Conservation (phyloP, 2,797 vertebrate species). For the Bufotes viridis region DNA sequence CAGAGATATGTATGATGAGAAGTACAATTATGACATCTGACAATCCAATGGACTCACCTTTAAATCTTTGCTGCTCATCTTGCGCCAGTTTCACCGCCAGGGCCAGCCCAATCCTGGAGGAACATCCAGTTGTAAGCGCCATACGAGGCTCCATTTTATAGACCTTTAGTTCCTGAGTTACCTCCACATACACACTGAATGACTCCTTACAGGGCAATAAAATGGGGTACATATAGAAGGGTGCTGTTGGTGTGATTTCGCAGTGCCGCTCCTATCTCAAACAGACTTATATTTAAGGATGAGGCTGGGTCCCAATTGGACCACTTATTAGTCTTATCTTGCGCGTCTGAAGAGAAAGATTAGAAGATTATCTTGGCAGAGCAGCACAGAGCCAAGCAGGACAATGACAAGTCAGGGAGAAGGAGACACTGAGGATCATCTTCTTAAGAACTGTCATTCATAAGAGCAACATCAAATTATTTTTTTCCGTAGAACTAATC, state of each 20-base stretch:
- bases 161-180: not conserved
- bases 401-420: conserved; percentile 48
- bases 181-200: not conserved
- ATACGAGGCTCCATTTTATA: conserved; percentile 70
- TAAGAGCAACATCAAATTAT: not conserved
- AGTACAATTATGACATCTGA: not conserved
- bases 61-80: conserved; percentile 75
- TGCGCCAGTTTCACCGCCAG: conserved; percentile 74
- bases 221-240: not conserved
- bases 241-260: not conserved
- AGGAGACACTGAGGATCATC: not conserved
- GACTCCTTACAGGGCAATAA: too few relatives aligned
- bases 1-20: not conserved
- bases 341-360: conserved; percentile 18
- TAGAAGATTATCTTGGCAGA: conserved; percentile 45
- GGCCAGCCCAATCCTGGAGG: conserved; percentile 75
- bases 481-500: not conserved
- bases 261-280: not conserved
- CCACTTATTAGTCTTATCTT: conserved; percentile 30
- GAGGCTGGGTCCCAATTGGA: conserved; percentile 29
- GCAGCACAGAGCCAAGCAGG: conserved; percentile 45
- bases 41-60: conserved; percentile 68
- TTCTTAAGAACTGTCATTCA: not conserved
- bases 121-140: conserved; percentile 76
- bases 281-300: conserved; percentile 13